These are phyloP conservation scores for Drosophila pruinosa DNA, from an alignment of 1,140 invertebrate genomes.

Conservation along the genomic window DNA sequence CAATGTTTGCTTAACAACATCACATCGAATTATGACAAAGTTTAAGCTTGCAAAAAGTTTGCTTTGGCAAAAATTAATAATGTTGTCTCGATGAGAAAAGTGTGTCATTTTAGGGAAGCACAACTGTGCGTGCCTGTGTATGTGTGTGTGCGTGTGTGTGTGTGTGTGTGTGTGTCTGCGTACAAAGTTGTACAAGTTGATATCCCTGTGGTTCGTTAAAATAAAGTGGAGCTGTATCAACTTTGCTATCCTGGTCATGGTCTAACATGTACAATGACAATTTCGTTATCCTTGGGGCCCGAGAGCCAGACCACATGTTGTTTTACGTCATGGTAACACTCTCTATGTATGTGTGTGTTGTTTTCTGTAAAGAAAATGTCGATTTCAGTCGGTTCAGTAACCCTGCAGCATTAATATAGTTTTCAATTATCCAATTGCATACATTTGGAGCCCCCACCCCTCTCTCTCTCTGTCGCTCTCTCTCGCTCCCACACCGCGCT, in stretches of 20 bases:
- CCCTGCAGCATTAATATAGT: slow-evolving; percentile 14
- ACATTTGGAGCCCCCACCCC: not conserved
- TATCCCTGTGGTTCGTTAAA: not conserved
- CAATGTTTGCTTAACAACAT: not conserved
- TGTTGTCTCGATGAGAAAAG: not conserved
- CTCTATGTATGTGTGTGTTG: not conserved
- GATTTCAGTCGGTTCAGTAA: slow-evolving; percentile 6
- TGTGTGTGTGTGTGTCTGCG: not conserved
- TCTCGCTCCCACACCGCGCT: not conserved
- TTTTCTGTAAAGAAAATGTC: not conserved
- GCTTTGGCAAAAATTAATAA: not conserved
- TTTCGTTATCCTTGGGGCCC: slow-evolving; percentile 9
- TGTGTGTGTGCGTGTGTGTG: not conserved
- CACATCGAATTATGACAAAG: not conserved
- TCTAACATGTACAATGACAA: slow-evolving; percentile 8
- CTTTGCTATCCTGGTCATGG: not conserved
- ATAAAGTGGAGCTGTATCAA: not conserved
- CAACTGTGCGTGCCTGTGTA: not conserved
- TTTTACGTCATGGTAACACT: not conserved
- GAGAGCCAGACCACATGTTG: slow-evolving; percentile 10
- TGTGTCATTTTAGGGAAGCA: not conserved
- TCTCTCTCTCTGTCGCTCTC: not conserved
- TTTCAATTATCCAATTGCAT: slow-evolving; percentile 28
- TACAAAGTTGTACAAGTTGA: not conserved
- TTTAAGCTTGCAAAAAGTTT: not conserved